Evolutionary conservation across 2,888 invertebrate genomes (phyloP).

Genomic region (Drosophila testacea): DNA sequence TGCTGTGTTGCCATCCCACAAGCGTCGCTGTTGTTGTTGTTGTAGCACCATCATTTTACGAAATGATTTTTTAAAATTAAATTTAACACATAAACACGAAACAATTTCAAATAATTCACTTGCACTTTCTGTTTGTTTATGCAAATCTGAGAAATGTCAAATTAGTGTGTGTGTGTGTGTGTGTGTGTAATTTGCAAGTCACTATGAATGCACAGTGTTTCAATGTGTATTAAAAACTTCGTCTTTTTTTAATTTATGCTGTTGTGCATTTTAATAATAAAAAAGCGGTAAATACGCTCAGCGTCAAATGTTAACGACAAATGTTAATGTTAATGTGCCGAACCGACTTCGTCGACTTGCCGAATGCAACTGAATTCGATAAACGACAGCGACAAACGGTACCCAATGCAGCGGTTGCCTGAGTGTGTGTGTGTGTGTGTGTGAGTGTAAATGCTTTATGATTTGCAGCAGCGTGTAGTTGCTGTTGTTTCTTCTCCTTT

Average conservation of each 20-base stretch:
- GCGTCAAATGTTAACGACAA: conserved; percentile 27
- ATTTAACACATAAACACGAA: background rate
- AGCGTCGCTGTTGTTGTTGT: conserved; percentile 77
- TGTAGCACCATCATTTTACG: conserved; percentile 70
- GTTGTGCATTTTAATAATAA: conserved; percentile 11
- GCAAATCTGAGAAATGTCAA: conserved; percentile 36
- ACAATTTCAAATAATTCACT: conserved; percentile 9
- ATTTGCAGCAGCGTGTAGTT: conserved; percentile 61
- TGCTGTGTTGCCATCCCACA: conserved; percentile 60
- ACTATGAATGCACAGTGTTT: conserved; percentile 29
- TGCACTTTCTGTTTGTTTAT: conserved; percentile 24
- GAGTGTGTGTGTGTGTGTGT: conserved; percentile 37
- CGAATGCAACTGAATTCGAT: conserved; percentile 69
- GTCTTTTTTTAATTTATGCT: background rate
- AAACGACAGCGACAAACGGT: conserved; percentile 46
- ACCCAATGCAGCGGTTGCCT: conserved; percentile 42
- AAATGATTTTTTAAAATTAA: background rate
- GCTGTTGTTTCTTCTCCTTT: conserved; percentile 45
- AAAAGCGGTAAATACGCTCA: conserved; percentile 10
- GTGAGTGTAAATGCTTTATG: conserved; percentile 70
- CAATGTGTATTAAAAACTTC: background rate
- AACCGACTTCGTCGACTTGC: conserved; percentile 65
- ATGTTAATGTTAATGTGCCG: conserved; percentile 44
- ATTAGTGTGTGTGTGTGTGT: conserved; percentile 1
- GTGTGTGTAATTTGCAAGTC: conserved; percentile 34